Percentiles rank a stretch among this genome's conserved stretches.
These are phyloP conservation scores for Tarsius wallacei DNA, from an alignment of 2,797 vertebrate genomes.

Conservation along the genomic window DNA sequence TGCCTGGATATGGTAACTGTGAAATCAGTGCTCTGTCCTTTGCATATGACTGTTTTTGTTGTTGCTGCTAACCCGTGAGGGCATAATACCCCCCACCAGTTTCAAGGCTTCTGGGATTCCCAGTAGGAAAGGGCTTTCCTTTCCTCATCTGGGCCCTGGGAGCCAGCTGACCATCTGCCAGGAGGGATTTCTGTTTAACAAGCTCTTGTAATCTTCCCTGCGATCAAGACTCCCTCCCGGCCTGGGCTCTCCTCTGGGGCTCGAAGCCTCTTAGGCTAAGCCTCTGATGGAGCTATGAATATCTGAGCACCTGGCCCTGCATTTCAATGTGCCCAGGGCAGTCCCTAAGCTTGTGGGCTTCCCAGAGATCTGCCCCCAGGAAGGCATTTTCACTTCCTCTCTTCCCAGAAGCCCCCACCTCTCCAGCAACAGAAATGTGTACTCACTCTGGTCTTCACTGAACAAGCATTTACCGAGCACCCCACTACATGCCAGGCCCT, in stretches of 20 bases:
- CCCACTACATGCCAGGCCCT: not conserved
- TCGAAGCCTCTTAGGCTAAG: conserved; percentile 71
- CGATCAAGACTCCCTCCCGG: conserved; percentile 40
- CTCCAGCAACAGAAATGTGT: not conserved
- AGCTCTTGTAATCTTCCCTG: conserved; percentile 77
- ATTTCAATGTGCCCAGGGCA: not conserved
- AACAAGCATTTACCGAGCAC: not conserved
- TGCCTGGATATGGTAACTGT: rapidly evolving
- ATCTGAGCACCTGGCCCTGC: conserved; percentile 61
- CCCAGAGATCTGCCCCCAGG: not conserved
- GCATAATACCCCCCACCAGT: rapidly evolving
- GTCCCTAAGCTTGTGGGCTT: not conserved
- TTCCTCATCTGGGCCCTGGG: not conserved
- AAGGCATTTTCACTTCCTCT: not conserved
- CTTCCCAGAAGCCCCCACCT: not conserved
- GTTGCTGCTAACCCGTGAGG: not conserved
- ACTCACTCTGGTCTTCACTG: not conserved
- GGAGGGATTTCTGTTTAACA: conserved; percentile 75
- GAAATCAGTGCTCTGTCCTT: not conserved
- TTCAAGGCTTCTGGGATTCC: conserved; percentile 21
- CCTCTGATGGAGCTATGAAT: conserved; percentile 63
- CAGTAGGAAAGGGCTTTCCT: not conserved
- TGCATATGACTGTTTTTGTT: too few relatives aligned
- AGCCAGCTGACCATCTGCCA: conserved; percentile 78
- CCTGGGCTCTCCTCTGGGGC: not conserved